Percentiles rank a stretch among this genome's conserved stretches.
Evolutionary conservation across 2,113 vertebrate species (phyloP).

Genomic region (Sceloporus tristichus): DNA sequence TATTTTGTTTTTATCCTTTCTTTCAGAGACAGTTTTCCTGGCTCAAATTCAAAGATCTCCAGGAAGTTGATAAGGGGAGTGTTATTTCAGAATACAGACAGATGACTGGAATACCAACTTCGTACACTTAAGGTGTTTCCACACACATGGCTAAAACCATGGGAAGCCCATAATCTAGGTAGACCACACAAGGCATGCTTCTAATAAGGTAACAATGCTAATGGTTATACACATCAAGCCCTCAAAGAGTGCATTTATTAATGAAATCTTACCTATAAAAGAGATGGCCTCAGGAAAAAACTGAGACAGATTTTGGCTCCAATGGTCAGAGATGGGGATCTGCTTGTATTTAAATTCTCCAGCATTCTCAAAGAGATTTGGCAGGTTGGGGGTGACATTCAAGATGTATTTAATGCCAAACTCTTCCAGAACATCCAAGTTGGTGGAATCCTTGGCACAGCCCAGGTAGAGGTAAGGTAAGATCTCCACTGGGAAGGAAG

Average conservation of each 20-base stretch:
- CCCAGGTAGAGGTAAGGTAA: conserved; percentile 95
- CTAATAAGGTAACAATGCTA: conserved; percentile 3
- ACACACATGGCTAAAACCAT: not conserved
- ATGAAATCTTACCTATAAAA: conserved; percentile 92
- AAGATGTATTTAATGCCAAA: conserved; percentile 99
- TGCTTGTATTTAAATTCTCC: conserved; percentile 99
- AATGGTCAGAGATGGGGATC: conserved; percentile 99
- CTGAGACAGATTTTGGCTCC: conserved; percentile 99
- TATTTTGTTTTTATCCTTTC: not conserved
- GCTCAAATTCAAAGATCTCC: not conserved
- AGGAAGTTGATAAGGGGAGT: not conserved
- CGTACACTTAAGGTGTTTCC: not conserved
- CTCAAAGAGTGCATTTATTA: not conserved
- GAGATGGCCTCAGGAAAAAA: conserved; percentile 99
- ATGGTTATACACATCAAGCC: not conserved
- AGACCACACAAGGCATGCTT: not conserved
- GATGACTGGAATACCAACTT: not conserved
- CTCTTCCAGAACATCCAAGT: conserved; percentile 96
- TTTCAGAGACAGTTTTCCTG: not conserved
- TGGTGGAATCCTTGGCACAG: conserved; percentile 98
- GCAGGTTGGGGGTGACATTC: conserved; percentile 98
- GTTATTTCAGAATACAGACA: not conserved
- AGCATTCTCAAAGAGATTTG: conserved; percentile 97
- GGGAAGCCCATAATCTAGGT: not conserved
- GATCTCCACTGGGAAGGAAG: conserved; percentile 96